Evolutionary conservation across 2,113 vertebrate species (phyloP), one percentile per base, ranked within the genome.

Genomic region (Peucedramus taeniatus): DNA sequence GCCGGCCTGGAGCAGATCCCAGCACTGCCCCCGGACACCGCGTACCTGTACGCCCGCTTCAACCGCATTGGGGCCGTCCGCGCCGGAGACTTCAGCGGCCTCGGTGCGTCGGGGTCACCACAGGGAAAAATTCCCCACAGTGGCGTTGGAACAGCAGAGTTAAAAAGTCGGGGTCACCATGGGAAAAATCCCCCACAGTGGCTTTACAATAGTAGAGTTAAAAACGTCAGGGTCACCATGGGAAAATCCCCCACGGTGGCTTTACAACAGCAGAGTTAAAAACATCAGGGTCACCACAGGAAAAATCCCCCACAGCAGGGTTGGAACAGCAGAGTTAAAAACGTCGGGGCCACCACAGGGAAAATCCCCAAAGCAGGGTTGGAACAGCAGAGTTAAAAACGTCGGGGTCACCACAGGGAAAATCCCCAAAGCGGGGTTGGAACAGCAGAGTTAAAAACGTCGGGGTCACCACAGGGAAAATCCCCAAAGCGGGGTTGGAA

Each of bases 31-130:
- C 98, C 97, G 35, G 97, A 96, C 14, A 98, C 98, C 17, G 79
- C 93, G 8, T 98, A 98, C 96, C 98, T 99, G 30, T 99, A 98
- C 0, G 98, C 98, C 14, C 98, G 98, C 83, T 99, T 98, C 98
- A 99, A 99, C 97, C 98, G 93, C 77, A 98, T 99, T 87, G 59
- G 69, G 1, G 76, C 44, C 4, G 31, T 99, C 82, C 96, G 90
- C 17, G 91, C 96, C 30, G 39, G 35, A 1, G 98, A 98, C 82
- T 98, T 99, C 84, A 30, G 20, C 10, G 98, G 98, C 74, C 97
- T 98, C 61, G 96, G 98, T 98, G 97, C 5, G 98, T 10, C 3
- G 0, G 28, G 28, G 22, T 5, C 21, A 2, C 9, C 61, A 0
- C 11, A 2, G 3, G 1, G 10, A 4, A 9, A 30, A 49, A 9